Conservation (phyloP, 2,113 vertebrate genomes). For the Muscicapa adusta region DNA sequence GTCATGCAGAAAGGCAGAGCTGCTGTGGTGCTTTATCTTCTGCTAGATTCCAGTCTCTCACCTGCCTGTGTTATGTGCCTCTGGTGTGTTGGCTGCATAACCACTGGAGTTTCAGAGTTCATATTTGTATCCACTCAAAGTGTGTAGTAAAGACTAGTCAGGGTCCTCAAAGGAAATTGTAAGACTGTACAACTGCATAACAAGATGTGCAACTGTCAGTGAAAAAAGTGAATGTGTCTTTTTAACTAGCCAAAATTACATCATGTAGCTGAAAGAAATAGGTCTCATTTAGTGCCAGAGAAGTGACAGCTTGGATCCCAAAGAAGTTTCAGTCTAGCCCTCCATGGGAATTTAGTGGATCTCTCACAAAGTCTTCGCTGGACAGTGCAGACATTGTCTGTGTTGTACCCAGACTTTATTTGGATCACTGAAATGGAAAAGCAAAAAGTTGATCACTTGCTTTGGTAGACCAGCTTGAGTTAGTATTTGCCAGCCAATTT, state of each 20-base stretch:
- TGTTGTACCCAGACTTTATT: neutral
- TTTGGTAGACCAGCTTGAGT: neutral
- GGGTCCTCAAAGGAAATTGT: neutral
- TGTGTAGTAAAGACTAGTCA: neutral
- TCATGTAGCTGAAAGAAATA: neutral
- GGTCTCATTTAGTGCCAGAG: neutral
- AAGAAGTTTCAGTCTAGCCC: neutral
- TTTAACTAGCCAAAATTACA: neutral
- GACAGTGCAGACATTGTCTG: fast-evolving
- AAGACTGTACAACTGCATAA: neutral
- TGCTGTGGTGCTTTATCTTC: neutral
- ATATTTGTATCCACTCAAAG: neutral
- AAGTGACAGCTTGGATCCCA: neutral
- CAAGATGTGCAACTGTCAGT: neutral
- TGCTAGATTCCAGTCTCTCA: neutral
- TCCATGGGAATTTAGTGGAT: neutral
- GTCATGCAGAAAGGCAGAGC: neutral
- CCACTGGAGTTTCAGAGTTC: neutral
- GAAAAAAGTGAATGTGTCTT: neutral
- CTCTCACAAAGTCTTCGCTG: neutral
- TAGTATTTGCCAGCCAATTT: neutral
- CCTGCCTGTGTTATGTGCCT: neutral
- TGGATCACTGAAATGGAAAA: neutral
- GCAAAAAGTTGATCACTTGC: neutral
- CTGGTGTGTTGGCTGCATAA: neutral